Conservation (phyloP, 1,140 invertebrate species). For the Amyelois transitella region DNA sequence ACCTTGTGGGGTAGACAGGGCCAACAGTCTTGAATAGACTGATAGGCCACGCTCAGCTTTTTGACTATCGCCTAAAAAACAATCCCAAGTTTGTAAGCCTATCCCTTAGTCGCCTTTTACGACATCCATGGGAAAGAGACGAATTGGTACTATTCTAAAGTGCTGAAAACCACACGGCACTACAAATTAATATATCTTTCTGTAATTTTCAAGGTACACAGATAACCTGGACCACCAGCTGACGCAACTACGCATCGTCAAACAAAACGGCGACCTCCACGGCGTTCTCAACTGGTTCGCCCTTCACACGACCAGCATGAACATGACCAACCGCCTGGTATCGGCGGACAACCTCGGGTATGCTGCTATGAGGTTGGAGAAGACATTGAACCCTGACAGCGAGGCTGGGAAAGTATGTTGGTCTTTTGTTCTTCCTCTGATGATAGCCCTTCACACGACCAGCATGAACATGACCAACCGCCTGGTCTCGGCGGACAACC, state of each 20-base stretch:
- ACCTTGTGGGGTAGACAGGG: no score
- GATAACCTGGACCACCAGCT: conserved; percentile 89
- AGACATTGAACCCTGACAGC: conserved; percentile 80
- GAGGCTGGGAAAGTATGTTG: conserved; percentile 81
- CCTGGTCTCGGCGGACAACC: conserved; percentile 94
- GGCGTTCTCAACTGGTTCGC: conserved; percentile 94
- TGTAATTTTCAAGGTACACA: conserved; percentile 77
- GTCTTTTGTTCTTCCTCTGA: neutral
- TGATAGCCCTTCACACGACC: conserved; percentile 55
- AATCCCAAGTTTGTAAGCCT: no score
- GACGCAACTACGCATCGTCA: conserved; percentile 85
- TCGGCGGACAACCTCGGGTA: conserved; percentile 96
- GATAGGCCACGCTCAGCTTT: no score
- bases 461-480: conserved; percentile 97
- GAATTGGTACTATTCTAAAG: neutral
- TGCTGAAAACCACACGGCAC: neutral
- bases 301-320: conserved; percentile 95
- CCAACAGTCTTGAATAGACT: no score
- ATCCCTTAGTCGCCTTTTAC: no score
- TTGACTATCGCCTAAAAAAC: no score
- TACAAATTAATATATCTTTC: neutral
- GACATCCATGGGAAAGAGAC: no score
- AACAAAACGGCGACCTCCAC: conserved; percentile 75
- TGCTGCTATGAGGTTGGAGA: conserved; percentile 88
- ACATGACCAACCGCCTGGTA: conserved; percentile 93